A percentile compares a stretch with the other conserved stretches of the same genome.
Conservation (phyloP, 2,888 invertebrate species). For the Amphipoea lucens region DNA sequence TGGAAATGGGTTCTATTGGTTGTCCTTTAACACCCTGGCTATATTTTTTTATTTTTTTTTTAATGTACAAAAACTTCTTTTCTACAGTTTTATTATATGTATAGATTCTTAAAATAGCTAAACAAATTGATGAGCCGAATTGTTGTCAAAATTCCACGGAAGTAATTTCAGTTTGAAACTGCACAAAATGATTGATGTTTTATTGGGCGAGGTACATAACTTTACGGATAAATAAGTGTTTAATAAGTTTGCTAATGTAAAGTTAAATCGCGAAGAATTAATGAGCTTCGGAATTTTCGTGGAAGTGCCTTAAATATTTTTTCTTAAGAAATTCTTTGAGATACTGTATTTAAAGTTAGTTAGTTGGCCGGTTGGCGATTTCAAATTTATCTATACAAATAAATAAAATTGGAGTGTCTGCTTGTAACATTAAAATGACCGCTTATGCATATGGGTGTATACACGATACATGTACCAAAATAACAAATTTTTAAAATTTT, state of each 20-base stretch:
- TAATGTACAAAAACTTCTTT: too few species aligned
- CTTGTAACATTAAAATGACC: too few species aligned
- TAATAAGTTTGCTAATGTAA: neutral
- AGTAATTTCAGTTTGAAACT: slow-evolving; percentile 40
- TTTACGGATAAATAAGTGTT: slow-evolving; percentile 27
- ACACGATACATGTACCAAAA: too few species aligned
- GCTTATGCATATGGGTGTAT: too few species aligned
- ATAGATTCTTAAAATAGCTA: neutral
- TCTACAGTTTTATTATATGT: too few species aligned
- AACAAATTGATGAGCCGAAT: slow-evolving; percentile 29
- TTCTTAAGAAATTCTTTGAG: neutral
- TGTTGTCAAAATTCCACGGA: slow-evolving; percentile 25
- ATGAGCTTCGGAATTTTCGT: neutral
- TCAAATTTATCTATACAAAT: too few species aligned
- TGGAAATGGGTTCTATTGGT: too few species aligned
- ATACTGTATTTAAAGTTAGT: slow-evolving; percentile 15
- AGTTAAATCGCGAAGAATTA: neutral
- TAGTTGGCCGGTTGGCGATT: too few species aligned
- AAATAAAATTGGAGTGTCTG: too few species aligned
- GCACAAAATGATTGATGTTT: slow-evolving; percentile 50
- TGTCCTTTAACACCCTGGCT: too few species aligned
- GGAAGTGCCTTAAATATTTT: slow-evolving; percentile 7
- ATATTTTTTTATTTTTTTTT: too few species aligned
- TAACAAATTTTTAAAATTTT: too few species aligned
- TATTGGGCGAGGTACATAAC: neutral